phyloP scores from a whole-genome alignment of 2,888 invertebrate genomes.

The Leptinotarsa juncta region DNA sequence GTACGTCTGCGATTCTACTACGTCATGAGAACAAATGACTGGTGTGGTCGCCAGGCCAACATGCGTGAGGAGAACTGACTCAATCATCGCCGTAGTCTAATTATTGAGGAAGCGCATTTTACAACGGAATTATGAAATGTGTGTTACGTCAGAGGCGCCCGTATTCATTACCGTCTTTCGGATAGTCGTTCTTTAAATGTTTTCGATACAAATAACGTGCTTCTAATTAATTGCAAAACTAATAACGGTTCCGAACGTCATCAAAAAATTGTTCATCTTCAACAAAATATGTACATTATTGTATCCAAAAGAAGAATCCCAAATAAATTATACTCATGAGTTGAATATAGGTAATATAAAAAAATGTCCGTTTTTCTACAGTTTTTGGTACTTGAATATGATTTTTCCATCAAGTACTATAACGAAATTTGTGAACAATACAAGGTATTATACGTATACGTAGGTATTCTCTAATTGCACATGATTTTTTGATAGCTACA shows the following conservation, averaged over 20 bases:
- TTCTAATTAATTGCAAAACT: neutral
- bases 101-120: conserved; percentile 61
- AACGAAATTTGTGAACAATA: too few species aligned
- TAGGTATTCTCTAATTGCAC: too few species aligned
- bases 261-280: too few species aligned
- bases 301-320: too few species aligned
- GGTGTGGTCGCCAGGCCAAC: conserved; percentile 41
- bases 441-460: too few species aligned
- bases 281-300: too few species aligned
- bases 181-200: neutral
- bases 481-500: too few species aligned
- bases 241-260: neutral
- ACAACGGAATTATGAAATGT: conserved; percentile 51
- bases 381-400: too few species aligned
- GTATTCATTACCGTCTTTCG: conserved; percentile 1
- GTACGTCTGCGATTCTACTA: conserved; percentile 63
- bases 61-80: conserved; percentile 40
- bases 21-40: conserved; percentile 55
- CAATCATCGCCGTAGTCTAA: conserved; percentile 64
- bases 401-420: too few species aligned
- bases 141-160: conserved; percentile 52
- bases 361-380: too few species aligned
- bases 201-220: neutral
- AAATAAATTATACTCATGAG: too few species aligned
- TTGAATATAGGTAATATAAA: too few species aligned